Evolutionary conservation across 2,888 invertebrate genomes (phyloP), one percentile per base, ranked within the genome.

Genomic region (Drosophila flavopinicola): DNA sequence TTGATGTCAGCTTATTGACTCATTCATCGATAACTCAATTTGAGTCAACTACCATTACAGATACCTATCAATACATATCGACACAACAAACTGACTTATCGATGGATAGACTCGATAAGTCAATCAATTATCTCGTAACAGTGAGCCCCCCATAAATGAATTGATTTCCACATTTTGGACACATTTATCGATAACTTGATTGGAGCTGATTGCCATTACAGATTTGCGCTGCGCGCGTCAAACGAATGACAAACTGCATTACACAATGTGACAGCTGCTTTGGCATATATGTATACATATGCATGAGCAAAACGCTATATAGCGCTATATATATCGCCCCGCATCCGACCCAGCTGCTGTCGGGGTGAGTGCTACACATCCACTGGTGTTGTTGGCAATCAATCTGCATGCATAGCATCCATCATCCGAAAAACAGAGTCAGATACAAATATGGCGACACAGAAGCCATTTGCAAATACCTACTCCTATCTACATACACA

Each of bases 401-500:
- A 64, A 78, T 80, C 84, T 84, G 68, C 79, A 72, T 75, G 52
- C 44, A 35, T 11, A 39, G 71, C 80, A 80, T 85, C 63, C 70
- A 83, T 85, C 80, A 83, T 72, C 42, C 65, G 42, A 64, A 71
- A 68, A 78, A 77, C 60, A 39, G 66, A 70, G 70, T 70, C 78
- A 84, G 71, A 75, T 85, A 78, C 85, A 79, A 83, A 78, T 78
- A 83, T 85, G 79, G 66, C 59, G 75, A 64, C 71, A 54, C 61
- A 61, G 67, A 59, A 70, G 51, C 78, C 85, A 85, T 82, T 85
- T 82, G 82, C 82, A 78, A 84, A 78, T 77, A 78, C 64, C 41
- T 56, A 49, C 41, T 52, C 23, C 25, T 15, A 52, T 32, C 29
- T 25, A 41, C 37, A 52, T 15, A 35, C 51, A 51, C 23, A 53